Evolutionary conservation across 1,140 invertebrate genomes (phyloP), one percentile per base, ranked within the genome.

Genomic region (Drosophila tropicalis): DNA sequence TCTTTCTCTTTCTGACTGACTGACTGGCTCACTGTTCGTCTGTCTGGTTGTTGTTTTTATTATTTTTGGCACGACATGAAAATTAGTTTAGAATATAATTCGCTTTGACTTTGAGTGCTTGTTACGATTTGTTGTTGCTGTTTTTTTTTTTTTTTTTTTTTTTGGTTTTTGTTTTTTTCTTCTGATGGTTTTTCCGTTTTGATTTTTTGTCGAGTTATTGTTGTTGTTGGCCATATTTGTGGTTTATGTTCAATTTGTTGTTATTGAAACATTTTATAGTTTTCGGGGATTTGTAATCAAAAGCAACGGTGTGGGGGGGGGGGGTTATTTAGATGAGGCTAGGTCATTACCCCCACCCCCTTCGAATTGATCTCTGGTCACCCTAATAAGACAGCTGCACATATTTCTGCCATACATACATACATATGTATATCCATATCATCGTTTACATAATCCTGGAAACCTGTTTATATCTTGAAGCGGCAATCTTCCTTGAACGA

Each of bases 11-110:
- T 64, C 54, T 25, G 44, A 22, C 44, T 51, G 9, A 29, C 60
- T 62, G 32, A 34, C 62, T 67, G 29, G 51, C 12, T 58, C 22
- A 47, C 54, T 32, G 25, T 47, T 39, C 34, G 34, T 36, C 34
- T 36, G 39, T 17, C 44, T 68, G 40, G 44, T 51, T 74, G 54
- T 81, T 78, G 58, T 79, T 83, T 81, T 89, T 87, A 89, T 87
- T 87, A 87, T 87, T 87, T 87, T 87, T 87, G 83, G 83, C 83
- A 87, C 83, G 83, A 83, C 83, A 87, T 76, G 83, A 87, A 86
- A 87, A 87, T 87, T 89, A 87, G 83, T 87, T 87, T 87, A 87
- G 83, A 87, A 89, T 76, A 83, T 87, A 87, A 87, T 87, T 87
- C 77, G 83, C 83, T 87, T 87, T 87, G 83, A 89, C 83, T 89